Base-by-base conservation (phyloP, 2,113 vertebrate species). In the Macaca nemestrina region DNA sequence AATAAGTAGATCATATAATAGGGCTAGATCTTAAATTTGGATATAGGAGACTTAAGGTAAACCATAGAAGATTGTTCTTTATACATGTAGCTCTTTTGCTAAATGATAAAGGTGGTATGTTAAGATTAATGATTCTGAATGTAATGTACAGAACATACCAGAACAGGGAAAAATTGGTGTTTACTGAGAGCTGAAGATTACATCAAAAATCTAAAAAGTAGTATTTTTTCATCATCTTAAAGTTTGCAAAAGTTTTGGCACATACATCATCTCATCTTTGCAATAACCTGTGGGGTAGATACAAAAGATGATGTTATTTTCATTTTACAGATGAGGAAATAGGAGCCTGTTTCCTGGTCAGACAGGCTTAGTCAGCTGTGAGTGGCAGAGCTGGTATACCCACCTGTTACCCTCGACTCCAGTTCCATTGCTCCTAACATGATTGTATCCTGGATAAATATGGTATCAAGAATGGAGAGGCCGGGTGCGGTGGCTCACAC, bases 211-310 rank as follows among this genome's bases (percentile, higher is more conserved):
- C 52, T 83, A 70, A 94, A 93, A 90, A 50, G 72, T 68, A 75
- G 6, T 83, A 78, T 80, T 88, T 87, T 97, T 87, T 40, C 40
- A 91, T 93, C n/a, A 40, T 38, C 25, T 80, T 93, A 83, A 50
- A 93, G 38, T 96, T 94, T 72, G 18, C 67, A 52, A 67, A 84
- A 70, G 32, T 73, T 95, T 90, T 83, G 67, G 23, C 23, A 45
- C 38, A 87, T 5, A 68, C 4, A 16, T 86, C n/a, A 27, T 92
- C 40, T 68, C 61, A 70, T 76, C n/a, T 27, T 89, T 52, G 73
- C n/a, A 38, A 6, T 68, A 45, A 27, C 67, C 22, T 48, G 11
- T 72, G 72, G 35, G 38, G 45, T 94, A 48, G 38, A 50, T 72
- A 48, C 14, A 20, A 80, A 97, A 59, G 27, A 43, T 35, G 50